These are phyloP conservation scores for Borostomias antarcticus DNA, from an alignment of 2,797 vertebrate species.

Conservation along the genomic window DNA sequence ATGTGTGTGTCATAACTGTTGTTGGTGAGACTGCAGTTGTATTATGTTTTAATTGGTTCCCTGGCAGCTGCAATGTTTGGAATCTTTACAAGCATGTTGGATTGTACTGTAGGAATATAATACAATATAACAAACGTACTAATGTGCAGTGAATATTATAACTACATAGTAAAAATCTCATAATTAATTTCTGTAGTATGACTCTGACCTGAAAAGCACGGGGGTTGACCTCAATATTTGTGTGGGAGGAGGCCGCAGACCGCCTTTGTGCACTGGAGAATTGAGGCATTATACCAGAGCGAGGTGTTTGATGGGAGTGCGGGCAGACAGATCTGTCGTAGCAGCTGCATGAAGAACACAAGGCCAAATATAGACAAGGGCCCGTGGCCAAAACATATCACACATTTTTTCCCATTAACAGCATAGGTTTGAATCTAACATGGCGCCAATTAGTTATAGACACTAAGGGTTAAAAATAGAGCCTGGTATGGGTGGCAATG, in stretches of 20 bases:
- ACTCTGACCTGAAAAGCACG: slow-evolving; percentile 17
- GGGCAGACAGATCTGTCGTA: slow-evolving; percentile 66
- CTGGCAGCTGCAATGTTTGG: slow-evolving; percentile 55
- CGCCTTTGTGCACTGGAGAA: slow-evolving; percentile 37
- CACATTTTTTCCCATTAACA: slow-evolving; percentile 82
- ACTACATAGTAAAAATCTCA: no score
- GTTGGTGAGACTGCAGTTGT: slow-evolving; percentile 56
- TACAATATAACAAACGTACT: slow-evolving; percentile 17
- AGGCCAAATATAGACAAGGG: slow-evolving; percentile 75
- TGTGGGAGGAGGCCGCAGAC: slow-evolving; percentile 11
- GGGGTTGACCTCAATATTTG: slow-evolving; percentile 27
- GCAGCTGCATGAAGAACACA: slow-evolving; percentile 73
- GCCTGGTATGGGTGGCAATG: slow-evolving; percentile 52
- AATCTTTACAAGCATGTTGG: slow-evolving; percentile 46
- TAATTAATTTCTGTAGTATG: no score
- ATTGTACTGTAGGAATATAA: neutral
- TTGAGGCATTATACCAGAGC: slow-evolving; percentile 50
- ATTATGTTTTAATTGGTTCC: slow-evolving; percentile 66
- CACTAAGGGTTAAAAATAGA: slow-evolving; percentile 67
- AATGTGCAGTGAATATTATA: no score
- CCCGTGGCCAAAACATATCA: slow-evolving; percentile 78
- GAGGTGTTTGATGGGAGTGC: slow-evolving; percentile 67
- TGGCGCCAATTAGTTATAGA: slow-evolving; percentile 77
- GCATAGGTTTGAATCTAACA: slow-evolving; percentile 77
- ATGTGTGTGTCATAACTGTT: slow-evolving; percentile 37